Conservation (phyloP, 2,797 vertebrate species). For the Danio aesculapii region DNA sequence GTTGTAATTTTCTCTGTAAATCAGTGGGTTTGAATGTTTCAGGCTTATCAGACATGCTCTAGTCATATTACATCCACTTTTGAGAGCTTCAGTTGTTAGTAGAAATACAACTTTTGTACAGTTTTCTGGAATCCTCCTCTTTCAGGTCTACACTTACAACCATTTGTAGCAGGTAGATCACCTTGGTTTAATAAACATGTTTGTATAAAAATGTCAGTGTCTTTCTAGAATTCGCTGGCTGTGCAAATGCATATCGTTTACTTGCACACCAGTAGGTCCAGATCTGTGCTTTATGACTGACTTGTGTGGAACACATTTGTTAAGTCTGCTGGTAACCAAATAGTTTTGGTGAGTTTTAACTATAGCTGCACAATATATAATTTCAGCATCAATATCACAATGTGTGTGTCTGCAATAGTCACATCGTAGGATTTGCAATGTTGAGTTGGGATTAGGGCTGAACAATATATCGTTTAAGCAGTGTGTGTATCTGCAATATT, state of each 20-base stretch:
- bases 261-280: too few relatives aligned
- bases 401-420: too few relatives aligned
- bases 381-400: too few relatives aligned
- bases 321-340: too few relatives aligned
- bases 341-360: too few relatives aligned
- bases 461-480: too few relatives aligned
- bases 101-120: conserved; percentile 13
- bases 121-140: neutral
- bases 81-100: conserved; percentile 13
- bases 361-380: too few relatives aligned
- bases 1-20: neutral
- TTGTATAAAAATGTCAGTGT: neutral
- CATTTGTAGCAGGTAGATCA: neutral
- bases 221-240: neutral
- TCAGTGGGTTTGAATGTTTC: conserved; percentile 33
- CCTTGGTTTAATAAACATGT: conserved; percentile 13
- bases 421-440: too few relatives aligned
- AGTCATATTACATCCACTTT: neutral
- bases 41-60: conserved; percentile 9
- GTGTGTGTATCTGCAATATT: too few relatives aligned
- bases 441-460: too few relatives aligned
- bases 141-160: conserved; percentile 7
- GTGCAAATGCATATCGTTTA: neutral
- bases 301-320: too few relatives aligned
- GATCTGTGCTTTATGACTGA: too few relatives aligned